Evolutionary conservation across 2,113 vertebrate genomes (phyloP).

Genomic region (Dolichallabes microphthalmus): DNA sequence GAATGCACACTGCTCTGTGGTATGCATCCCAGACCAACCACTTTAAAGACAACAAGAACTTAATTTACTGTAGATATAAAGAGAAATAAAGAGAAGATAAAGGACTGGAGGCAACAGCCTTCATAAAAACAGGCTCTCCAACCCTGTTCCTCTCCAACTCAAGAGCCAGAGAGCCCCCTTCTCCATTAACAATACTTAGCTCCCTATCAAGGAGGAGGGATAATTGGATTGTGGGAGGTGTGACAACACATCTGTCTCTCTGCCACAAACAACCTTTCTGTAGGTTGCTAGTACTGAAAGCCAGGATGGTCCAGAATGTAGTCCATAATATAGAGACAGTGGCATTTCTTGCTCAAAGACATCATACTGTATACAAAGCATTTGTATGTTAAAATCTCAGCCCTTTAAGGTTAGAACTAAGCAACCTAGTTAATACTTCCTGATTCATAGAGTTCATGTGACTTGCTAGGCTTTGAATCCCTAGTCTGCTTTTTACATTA

Average conservation of each 20-base stretch:
- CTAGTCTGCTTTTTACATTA: no score
- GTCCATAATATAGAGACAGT: background rate
- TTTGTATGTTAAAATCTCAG: background rate
- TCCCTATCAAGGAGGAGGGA: background rate
- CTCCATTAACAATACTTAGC: constrained; percentile 15
- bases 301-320: background rate
- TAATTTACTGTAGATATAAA: background rate
- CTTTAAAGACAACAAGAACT: background rate
- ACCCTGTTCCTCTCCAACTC: constrained; percentile 6
- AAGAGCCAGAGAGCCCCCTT: background rate
- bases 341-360: background rate
- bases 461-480: background rate
- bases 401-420: background rate
- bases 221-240: constrained; percentile 25
- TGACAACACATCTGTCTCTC: constrained; percentile 1
- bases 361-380: background rate
- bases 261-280: background rate
- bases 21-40: background rate
- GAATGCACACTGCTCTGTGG: background rate
- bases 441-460: background rate
- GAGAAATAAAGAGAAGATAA: constrained; percentile 3
- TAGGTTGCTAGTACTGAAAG: background rate
- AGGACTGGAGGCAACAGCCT: no score
- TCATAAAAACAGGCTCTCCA: background rate
- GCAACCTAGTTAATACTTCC: background rate